Conservation (phyloP, 2,888 invertebrate genomes). For the Cactoblastis cactorum region DNA sequence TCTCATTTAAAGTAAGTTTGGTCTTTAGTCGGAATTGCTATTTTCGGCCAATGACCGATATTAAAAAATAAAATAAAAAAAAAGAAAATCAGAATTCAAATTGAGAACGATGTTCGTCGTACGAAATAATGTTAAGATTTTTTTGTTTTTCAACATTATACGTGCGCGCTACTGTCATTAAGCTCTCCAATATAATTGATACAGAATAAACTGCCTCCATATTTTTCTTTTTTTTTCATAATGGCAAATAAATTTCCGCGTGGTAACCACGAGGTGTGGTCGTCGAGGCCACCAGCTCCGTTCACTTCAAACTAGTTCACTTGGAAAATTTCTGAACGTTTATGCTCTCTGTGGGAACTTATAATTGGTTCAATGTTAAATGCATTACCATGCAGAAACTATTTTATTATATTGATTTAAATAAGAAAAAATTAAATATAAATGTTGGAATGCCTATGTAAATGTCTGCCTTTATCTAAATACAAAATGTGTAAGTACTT, state of each 20-base stretch:
- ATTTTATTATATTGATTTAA: neutral
- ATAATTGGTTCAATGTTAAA: neutral
- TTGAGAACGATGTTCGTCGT: too few relatives aligned
- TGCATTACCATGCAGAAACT: neutral
- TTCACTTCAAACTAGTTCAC: conserved; percentile 34
- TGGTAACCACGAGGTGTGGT: conserved; percentile 23
- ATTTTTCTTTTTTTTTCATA: neutral
- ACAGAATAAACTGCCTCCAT: neutral
- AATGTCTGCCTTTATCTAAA: too few relatives aligned
- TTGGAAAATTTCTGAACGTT: conserved; percentile 12
- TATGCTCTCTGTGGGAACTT: conserved; percentile 8
- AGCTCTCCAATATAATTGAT: neutral
- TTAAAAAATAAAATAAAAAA: too few relatives aligned
- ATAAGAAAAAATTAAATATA: neutral
- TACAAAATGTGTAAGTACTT: too few relatives aligned
- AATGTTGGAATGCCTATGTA: too few relatives aligned
- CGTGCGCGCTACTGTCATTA: neutral
- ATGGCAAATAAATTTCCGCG: conserved; percentile 18
- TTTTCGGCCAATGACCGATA: too few relatives aligned
- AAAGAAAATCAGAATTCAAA: too few relatives aligned
- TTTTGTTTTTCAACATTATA: neutral
- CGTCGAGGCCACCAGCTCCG: conserved; percentile 49
- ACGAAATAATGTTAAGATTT: too few relatives aligned
- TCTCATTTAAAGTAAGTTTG: too few relatives aligned
- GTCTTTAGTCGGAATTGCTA: too few relatives aligned